Evolutionary conservation across 2,113 vertebrate genomes (phyloP).

Genomic region (Hyaena hyaena): DNA sequence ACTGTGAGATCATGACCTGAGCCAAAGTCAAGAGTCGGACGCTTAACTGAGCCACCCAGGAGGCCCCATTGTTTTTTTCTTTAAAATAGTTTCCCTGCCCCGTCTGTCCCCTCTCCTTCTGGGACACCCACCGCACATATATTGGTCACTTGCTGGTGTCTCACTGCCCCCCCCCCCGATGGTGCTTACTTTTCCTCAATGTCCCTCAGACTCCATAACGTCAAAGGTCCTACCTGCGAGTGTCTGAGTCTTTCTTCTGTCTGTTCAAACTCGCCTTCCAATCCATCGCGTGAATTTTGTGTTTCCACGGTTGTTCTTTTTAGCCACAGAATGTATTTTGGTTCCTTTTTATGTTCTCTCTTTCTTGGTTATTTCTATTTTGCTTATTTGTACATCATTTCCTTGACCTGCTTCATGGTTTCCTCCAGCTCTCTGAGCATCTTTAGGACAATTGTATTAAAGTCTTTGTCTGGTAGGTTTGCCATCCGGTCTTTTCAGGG

Average conservation of each 20-base stretch:
- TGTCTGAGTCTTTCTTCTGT: neutral
- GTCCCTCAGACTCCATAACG: no score
- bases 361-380: neutral
- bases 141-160: neutral
- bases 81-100: neutral
- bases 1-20: no score
- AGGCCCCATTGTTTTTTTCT: neutral
- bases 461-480: neutral
- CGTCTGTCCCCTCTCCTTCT: no score
- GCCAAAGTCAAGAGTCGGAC: no score
- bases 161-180: no score
- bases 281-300: neutral
- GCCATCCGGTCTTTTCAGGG: neutral
- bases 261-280: neutral
- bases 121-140: accelerated
- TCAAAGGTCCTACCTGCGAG: neutral
- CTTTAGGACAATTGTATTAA: neutral
- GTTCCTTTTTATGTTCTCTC: neutral
- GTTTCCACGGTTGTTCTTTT: neutral
- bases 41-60: no score
- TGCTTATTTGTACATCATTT: neutral
- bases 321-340: neutral
- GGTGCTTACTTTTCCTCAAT: neutral
- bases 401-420: accelerated
- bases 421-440: neutral